phyloP scores from a whole-genome alignment of 2,888 invertebrate species.

The Ectropis crepuscularia region DNA sequence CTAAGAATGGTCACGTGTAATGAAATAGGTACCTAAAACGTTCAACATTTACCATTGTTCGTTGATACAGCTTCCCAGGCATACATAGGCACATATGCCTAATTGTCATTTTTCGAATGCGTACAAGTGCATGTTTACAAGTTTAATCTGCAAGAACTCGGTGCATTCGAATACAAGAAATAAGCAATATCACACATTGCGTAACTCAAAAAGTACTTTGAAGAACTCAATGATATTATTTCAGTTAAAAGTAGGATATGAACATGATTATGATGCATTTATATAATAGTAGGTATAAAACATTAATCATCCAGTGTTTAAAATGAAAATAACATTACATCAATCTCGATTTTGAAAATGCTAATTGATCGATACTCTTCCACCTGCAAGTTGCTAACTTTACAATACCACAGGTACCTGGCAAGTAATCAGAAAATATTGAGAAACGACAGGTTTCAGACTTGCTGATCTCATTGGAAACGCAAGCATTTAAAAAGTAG shows the following conservation, averaged over 20 bases:
- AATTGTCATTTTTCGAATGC: too few species aligned
- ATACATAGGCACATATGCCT: too few species aligned
- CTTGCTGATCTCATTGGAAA: conserved; percentile 15
- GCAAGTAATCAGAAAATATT: neutral
- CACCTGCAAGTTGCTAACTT: neutral
- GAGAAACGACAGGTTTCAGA: conserved; percentile 1
- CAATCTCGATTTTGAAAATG: neutral
- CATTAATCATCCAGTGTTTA: too few species aligned
- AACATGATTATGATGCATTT: too few species aligned
- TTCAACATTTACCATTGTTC: conserved; percentile 57
- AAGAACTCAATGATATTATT: too few species aligned
- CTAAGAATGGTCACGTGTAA: conserved; percentile 38
- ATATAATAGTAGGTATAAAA: too few species aligned
- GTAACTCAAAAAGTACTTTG: too few species aligned
- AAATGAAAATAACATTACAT: neutral
- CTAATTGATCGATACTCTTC: neutral
- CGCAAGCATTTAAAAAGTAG: neutral
- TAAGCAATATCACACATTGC: too few species aligned
- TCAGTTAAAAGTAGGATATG: too few species aligned
- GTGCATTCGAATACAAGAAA: too few species aligned
- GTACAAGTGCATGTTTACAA: too few species aligned
- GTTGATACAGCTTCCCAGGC: conserved; percentile 15
- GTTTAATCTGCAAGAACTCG: too few species aligned
- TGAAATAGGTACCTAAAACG: conserved; percentile 25
- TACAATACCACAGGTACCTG: neutral